A percentile compares a stretch with the other conserved stretches of the same genome.
Evolutionary conservation across 2,888 invertebrate species (phyloP).

Genomic region (Bugula neritina): DNA sequence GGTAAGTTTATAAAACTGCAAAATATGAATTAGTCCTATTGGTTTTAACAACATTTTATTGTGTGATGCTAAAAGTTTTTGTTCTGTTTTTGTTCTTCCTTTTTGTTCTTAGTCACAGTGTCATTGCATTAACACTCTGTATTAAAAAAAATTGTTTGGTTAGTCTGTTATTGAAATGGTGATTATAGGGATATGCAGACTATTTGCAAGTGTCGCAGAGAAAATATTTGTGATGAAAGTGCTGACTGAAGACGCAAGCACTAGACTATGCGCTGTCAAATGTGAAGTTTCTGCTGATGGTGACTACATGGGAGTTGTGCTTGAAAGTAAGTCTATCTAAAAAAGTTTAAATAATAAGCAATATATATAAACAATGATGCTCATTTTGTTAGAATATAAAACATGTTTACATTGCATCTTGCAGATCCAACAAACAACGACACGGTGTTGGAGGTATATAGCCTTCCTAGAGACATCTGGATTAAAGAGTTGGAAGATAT

Average conservation of each 20-base stretch:
- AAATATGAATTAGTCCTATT: too few relatives aligned
- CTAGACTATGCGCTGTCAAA: conserved; percentile 37
- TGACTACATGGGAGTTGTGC: conserved; percentile 40
- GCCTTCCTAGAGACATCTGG: conserved; percentile 44
- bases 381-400: too few relatives aligned
- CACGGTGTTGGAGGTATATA: conserved; percentile 43
- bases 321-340: conserved; percentile 42
- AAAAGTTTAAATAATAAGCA: too few relatives aligned
- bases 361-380: too few relatives aligned
- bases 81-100: too few relatives aligned
- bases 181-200: conserved; percentile 38
- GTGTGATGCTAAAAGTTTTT: too few relatives aligned
- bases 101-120: not conserved
- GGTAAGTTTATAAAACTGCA: conserved; percentile 38
- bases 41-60: too few relatives aligned
- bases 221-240: conserved; percentile 38
- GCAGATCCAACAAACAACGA: conserved; percentile 39
- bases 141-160: too few relatives aligned
- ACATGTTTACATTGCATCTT: too few relatives aligned
- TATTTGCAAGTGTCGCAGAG: conserved; percentile 39
- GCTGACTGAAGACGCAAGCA: conserved; percentile 37
- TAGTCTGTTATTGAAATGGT: too few relatives aligned
- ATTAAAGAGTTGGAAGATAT: conserved; percentile 40
- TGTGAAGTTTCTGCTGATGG: conserved; percentile 42
- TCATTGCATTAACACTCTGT: not conserved